phyloP scores from a whole-genome alignment of 2,797 vertebrate species.

The Neostethus bicornis region DNA sequence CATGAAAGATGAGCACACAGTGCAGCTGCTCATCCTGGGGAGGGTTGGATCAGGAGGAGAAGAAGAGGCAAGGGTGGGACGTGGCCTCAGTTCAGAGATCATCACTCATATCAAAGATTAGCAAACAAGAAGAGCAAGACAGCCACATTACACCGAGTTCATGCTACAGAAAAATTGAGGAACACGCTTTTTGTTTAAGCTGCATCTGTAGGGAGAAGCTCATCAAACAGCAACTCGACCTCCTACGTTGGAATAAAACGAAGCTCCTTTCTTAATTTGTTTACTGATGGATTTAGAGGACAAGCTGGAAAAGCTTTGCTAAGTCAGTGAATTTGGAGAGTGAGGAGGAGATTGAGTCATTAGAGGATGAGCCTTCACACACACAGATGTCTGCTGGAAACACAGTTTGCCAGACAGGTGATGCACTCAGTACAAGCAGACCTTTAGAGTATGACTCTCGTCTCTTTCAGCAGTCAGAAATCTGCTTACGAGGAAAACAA shows the following conservation, averaged over 20 bases:
- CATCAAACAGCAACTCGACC: conserved; percentile 25
- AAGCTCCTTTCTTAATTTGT: neutral
- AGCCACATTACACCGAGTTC: conserved; percentile 54
- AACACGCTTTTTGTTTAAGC: conserved; percentile 17
- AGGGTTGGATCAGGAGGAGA: conserved; percentile 41
- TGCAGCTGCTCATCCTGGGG: conserved; percentile 70
- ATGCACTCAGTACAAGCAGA: neutral
- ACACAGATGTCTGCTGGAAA: conserved; percentile 30
- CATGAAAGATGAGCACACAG: conserved; percentile 66
- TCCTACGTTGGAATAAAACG: neutral
- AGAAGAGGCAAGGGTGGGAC: conserved; percentile 21
- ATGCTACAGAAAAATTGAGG: conserved; percentile 16
- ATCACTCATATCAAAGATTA: conserved; percentile 58
- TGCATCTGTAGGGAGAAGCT: conserved; percentile 21
- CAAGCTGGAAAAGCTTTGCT: conserved; percentile 33
- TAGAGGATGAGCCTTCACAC: conserved; percentile 8
- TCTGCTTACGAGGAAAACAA: conserved; percentile 5
- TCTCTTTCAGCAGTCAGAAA: neutral
- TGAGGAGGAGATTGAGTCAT: conserved; percentile 26
- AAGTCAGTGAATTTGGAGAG: conserved; percentile 36
- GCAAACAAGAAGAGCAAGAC: conserved; percentile 73
- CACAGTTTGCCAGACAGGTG: conserved; percentile 16
- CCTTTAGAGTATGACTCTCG: neutral
- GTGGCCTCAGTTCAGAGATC: conserved; percentile 54
- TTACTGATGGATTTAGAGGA: conserved; percentile 4